These are phyloP conservation scores for Dipodomys spectabilis DNA, from an alignment of 2,113 vertebrate species.

Conservation along the genomic window DNA sequence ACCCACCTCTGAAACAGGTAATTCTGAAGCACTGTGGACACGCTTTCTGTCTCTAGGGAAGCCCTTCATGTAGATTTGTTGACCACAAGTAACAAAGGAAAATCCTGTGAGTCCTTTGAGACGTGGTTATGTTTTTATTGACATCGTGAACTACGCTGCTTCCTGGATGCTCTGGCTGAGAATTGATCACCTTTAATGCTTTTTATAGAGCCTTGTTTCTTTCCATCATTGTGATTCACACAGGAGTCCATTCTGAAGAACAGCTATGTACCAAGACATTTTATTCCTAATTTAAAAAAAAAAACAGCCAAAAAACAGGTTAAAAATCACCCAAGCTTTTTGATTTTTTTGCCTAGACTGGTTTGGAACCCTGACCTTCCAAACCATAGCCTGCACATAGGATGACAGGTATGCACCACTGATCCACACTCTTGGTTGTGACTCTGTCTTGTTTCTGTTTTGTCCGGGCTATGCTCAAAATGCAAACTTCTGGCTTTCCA, in stretches of 20 bases:
- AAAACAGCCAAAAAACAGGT: too few relatives aligned
- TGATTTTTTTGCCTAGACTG: too few relatives aligned
- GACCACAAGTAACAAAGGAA: constrained; percentile 46
- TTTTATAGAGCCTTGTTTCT: constrained; percentile 54
- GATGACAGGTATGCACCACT: too few relatives aligned
- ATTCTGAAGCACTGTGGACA: neutral
- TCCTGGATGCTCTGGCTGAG: neutral
- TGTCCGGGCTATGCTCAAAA: too few relatives aligned
- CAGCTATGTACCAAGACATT: neutral
- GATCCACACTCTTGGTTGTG: too few relatives aligned
- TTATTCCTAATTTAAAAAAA: neutral
- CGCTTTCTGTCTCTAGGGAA: neutral
- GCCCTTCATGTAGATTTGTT: constrained; percentile 12
- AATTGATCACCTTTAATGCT: constrained; percentile 50
- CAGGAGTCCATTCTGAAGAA: constrained; percentile 14
- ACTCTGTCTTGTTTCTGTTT: too few relatives aligned
- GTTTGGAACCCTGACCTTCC: too few relatives aligned
- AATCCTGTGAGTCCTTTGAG: constrained; percentile 65
- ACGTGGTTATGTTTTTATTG: constrained; percentile 63
- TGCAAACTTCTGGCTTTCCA: too few relatives aligned
- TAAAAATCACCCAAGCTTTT: neutral
- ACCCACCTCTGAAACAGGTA: neutral
- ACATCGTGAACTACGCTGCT: constrained; percentile 26
- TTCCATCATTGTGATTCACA: constrained; percentile 53
- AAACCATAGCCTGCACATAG: too few relatives aligned